Evolutionary conservation across 2,797 vertebrate species (phyloP).

Genomic region (Cottoperca gobio): DNA sequence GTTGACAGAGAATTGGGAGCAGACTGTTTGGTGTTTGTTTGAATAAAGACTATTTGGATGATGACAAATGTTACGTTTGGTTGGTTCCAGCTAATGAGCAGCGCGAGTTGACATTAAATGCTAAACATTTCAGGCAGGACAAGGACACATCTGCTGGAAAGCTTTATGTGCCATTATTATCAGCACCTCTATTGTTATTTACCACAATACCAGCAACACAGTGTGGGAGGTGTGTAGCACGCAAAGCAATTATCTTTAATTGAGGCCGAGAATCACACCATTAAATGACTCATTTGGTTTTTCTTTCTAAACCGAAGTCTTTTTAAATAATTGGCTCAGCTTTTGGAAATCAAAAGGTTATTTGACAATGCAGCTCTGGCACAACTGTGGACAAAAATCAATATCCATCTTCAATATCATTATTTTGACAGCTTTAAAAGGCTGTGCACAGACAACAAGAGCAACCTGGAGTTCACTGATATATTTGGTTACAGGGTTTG

Average conservation of each 20-base stretch:
- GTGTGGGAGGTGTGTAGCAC: conserved; percentile 79
- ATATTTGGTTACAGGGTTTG: not conserved
- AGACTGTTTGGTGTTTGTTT: conserved; percentile 17
- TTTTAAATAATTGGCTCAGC: conserved; percentile 56
- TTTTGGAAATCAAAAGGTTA: conserved; percentile 37
- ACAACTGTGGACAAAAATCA: conserved; percentile 17
- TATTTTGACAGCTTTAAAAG: conserved; percentile 34
- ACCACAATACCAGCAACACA: conserved; percentile 55
- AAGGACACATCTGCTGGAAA: conserved; percentile 41
- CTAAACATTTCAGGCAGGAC: conserved; percentile 28
- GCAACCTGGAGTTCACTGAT: not conserved
- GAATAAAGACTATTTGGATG: conserved; percentile 35
- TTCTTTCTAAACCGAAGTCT: conserved; percentile 37
- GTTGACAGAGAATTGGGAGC: conserved; percentile 4
- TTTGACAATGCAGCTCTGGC: conserved; percentile 25
- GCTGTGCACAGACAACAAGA: conserved; percentile 6
- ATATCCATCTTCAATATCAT: not conserved
- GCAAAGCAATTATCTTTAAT: conserved; percentile 81
- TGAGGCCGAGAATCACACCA: conserved; percentile 68
- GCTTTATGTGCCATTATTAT: conserved; percentile 58
- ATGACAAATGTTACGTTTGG: conserved; percentile 44
- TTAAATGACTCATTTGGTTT: conserved; percentile 68
- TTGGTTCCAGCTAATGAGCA: conserved; percentile 64
- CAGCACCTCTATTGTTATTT: conserved; percentile 70
- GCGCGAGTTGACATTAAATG: conserved; percentile 34